phyloP scores from a whole-genome alignment of 2,113 vertebrate genomes.

The Actenoides lindsayi region DNA sequence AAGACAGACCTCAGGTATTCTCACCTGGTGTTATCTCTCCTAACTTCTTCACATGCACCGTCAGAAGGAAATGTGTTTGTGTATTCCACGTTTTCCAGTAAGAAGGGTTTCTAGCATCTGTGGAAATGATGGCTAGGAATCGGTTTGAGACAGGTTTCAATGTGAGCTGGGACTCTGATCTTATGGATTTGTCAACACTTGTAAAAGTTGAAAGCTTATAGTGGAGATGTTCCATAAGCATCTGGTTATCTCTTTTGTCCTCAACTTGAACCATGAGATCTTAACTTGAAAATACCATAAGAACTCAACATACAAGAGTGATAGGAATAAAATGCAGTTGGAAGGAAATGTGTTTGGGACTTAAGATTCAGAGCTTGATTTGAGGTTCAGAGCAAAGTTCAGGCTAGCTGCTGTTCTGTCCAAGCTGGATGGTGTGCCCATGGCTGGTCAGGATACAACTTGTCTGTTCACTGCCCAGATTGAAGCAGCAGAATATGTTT shows the following conservation, averaged over 20 bases:
- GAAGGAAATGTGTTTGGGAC: background rate
- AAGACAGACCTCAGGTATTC: background rate
- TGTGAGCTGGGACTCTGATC: background rate
- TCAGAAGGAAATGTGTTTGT: background rate
- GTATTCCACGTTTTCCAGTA: background rate
- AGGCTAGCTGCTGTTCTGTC: background rate
- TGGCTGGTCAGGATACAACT: background rate
- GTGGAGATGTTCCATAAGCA: background rate
- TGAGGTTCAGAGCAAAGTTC: background rate
- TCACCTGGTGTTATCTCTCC: background rate
- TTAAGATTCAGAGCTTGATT: background rate
- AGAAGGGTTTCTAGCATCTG: background rate
- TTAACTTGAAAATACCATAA: background rate
- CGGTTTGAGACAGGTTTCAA: background rate
- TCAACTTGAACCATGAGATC: background rate
- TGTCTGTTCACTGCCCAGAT: accelerated
- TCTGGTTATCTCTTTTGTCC: background rate
- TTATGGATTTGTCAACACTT: background rate
- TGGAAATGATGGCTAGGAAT: background rate
- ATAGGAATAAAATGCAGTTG: background rate
- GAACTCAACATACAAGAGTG: background rate
- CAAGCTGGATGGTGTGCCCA: accelerated
- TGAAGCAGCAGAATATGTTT: background rate
- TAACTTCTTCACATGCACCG: accelerated
- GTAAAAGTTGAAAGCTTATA: background rate